These are phyloP conservation scores for Noturus placidus DNA, from an alignment of 2,113 vertebrate genomes.

Conservation along the genomic window DNA sequence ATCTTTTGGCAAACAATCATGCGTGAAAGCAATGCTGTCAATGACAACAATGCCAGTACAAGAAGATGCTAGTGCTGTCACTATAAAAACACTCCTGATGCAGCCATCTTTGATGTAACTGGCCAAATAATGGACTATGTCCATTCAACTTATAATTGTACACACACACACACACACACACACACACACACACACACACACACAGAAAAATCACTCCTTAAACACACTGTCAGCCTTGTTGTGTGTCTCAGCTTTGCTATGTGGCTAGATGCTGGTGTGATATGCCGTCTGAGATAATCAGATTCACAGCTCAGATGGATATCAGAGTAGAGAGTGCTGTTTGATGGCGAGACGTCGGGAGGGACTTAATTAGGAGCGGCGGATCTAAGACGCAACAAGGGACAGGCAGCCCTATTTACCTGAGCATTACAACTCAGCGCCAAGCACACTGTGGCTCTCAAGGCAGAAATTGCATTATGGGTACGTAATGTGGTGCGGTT, in stretches of 20 bases:
- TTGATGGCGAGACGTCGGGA: conserved; percentile 59
- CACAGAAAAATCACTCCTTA: conserved; percentile 33
- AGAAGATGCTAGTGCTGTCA: conserved; percentile 4
- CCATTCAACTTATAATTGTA: conserved; percentile 4
- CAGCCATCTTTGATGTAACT: neutral
- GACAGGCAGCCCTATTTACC: conserved; percentile 63
- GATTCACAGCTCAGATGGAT: conserved; percentile 64
- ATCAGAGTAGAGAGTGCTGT: conserved; percentile 64
- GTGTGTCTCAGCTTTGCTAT: conserved; percentile 57
- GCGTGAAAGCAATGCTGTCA: neutral
- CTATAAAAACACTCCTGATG: neutral
- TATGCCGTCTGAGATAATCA: conserved; percentile 70
- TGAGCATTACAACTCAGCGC: conserved; percentile 59
- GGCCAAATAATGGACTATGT: neutral
- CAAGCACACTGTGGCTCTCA: conserved; percentile 57
- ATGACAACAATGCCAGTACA: neutral
- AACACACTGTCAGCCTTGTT: conserved; percentile 36
- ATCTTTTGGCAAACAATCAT: neutral
- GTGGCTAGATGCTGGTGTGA: conserved; percentile 66
- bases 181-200: conserved; percentile 6
- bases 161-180: neutral
- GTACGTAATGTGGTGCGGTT: conserved; percentile 55
- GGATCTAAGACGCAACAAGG: conserved; percentile 53
- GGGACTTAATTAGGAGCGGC: conserved; percentile 69
- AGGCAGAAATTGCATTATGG: conserved; percentile 52